phyloP scores from a whole-genome alignment of 2,888 invertebrate species.

The Sialis fuliginosa region DNA sequence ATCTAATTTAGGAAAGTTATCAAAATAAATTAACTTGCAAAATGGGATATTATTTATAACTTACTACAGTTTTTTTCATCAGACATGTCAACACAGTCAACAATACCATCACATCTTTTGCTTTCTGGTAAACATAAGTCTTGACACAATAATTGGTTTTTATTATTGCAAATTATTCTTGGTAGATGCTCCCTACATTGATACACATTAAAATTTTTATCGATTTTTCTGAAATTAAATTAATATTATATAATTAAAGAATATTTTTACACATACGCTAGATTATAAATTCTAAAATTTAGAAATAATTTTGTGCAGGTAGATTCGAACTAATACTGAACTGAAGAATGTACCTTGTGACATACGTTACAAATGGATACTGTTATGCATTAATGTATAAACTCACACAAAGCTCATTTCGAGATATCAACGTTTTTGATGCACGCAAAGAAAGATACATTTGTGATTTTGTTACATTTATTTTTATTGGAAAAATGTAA shows the following conservation, averaged over 20 bases:
- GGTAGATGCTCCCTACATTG: not conserved
- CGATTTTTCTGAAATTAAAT: not conserved
- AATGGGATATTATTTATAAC: conserved; percentile 8
- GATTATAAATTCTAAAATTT: too few species aligned
- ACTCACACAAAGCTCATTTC: not conserved
- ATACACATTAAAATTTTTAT: not conserved
- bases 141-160: conserved; percentile 52
- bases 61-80: conserved; percentile 59
- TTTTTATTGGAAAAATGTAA: too few species aligned
- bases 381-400: too few species aligned
- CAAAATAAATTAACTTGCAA: too few species aligned
- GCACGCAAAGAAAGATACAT: too few species aligned
- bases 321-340: too few species aligned
- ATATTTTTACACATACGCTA: too few species aligned
- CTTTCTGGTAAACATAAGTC: conserved; percentile 46
- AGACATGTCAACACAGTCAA: conserved; percentile 56
- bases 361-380: not conserved
- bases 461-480: not conserved
- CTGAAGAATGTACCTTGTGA: not conserved
- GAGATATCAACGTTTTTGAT: not conserved
- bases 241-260: too few species aligned
- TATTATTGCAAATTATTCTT: conserved; percentile 6
- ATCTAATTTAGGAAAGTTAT: too few species aligned
- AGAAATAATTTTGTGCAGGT: too few species aligned
- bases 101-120: conserved; percentile 51